These are phyloP conservation scores for Oryctes rhinoceros DNA, from an alignment of 1,140 invertebrate species.

Conservation along the genomic window DNA sequence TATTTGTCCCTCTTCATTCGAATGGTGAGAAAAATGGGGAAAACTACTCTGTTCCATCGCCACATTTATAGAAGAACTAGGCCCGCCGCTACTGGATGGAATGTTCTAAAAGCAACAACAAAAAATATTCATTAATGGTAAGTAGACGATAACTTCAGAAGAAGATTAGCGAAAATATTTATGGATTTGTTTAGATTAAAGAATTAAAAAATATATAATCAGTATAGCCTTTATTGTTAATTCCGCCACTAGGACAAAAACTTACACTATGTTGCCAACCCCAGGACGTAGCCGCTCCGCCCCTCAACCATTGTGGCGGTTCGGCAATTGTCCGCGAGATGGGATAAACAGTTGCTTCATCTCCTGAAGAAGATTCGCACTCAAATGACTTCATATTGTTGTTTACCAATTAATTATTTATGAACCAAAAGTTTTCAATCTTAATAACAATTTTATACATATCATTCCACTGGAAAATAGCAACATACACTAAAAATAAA, in stretches of 20 bases:
- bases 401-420: conserved; percentile 28
- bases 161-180: background rate
- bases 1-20: conserved; percentile 67
- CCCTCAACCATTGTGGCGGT: conserved; percentile 56
- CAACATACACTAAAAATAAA: background rate
- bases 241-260: conserved; percentile 22
- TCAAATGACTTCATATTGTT: conserved; percentile 59
- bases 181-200: too few species aligned
- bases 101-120: conserved; percentile 1
- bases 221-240: too few species aligned
- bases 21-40: conserved; percentile 59
- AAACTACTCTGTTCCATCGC: conserved; percentile 51
- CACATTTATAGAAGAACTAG: conserved; percentile 58
- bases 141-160: too few species aligned
- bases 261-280: conserved; percentile 58
- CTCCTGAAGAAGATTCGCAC: conserved; percentile 60
- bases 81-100: conserved; percentile 60
- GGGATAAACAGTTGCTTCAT: conserved; percentile 57
- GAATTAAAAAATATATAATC: background rate
- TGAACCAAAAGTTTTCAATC: background rate
- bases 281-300: conserved; percentile 53
- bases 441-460: background rate
- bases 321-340: conserved; percentile 56
- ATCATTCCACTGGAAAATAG: background rate
- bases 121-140: too few species aligned